These are phyloP conservation scores for Chascanopsetta lugubris DNA, from an alignment of 2,113 vertebrate genomes.

Conservation along the genomic window DNA sequence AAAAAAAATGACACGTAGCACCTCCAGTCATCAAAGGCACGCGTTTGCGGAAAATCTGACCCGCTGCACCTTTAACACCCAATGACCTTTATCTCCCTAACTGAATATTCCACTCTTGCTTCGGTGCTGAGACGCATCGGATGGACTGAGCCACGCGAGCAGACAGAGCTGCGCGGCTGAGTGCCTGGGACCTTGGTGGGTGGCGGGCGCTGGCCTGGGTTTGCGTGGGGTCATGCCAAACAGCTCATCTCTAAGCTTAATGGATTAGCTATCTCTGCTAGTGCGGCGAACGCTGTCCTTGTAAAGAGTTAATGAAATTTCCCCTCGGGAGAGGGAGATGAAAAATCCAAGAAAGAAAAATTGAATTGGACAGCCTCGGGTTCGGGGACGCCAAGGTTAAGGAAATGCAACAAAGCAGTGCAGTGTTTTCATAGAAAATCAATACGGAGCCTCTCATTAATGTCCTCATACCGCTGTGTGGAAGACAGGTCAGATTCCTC, in stretches of 20 bases:
- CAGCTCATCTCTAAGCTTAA: slow-evolving; percentile 77
- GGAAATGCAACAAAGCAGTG: slow-evolving; percentile 71
- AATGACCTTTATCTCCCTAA: slow-evolving; percentile 9
- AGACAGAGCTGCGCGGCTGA: slow-evolving; percentile 9
- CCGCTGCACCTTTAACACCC: neutral
- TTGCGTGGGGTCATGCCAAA: slow-evolving; percentile 59
- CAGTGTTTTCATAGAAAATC: slow-evolving; percentile 73
- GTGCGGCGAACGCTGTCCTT: slow-evolving; percentile 44
- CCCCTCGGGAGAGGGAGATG: slow-evolving; percentile 31
- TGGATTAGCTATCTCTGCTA: slow-evolving; percentile 75
- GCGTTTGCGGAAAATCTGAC: neutral
- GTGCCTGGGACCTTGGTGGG: slow-evolving; percentile 48
- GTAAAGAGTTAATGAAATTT: slow-evolving; percentile 66
- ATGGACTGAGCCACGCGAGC: slow-evolving; percentile 21
- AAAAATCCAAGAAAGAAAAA: slow-evolving; percentile 56
- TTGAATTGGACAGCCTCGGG: slow-evolving; percentile 60
- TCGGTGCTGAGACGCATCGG: slow-evolving; percentile 14
- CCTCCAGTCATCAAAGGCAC: too few relatives aligned
- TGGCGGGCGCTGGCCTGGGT: slow-evolving; percentile 44
- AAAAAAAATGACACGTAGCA: too few relatives aligned
- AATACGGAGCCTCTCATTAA: slow-evolving; percentile 71
- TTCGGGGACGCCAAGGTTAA: slow-evolving; percentile 66
- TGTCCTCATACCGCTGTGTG: slow-evolving; percentile 55
- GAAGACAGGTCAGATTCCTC: slow-evolving; percentile 44
- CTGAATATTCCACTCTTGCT: neutral